A percentile compares a stretch with the other conserved stretches of the same genome.
Evolutionary conservation across 2,113 vertebrate species (phyloP).

Genomic region (Oostethus manadensis): DNA sequence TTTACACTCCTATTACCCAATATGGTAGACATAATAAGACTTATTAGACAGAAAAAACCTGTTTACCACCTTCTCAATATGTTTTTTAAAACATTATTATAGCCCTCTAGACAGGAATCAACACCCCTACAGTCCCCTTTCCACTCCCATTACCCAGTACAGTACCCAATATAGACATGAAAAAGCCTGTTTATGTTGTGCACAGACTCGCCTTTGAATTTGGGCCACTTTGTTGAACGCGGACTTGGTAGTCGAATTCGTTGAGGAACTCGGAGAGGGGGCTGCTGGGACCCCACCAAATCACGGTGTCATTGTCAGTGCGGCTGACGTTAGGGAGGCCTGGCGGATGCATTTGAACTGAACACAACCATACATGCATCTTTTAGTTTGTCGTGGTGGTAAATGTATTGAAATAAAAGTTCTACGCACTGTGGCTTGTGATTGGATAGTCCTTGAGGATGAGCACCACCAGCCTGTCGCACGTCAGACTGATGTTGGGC

Average conservation of each 20-base stretch:
- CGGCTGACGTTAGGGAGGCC: conserved; percentile 30
- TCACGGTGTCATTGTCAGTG: conserved; percentile 9
- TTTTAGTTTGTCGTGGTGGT: not conserved
- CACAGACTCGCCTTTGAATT: conserved; percentile 49
- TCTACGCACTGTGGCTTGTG: conserved; percentile 28
- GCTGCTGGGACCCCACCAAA: conserved; percentile 47
- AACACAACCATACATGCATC: not conserved
- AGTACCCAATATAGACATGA: no score
- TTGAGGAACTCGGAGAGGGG: accelerated
- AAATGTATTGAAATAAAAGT: not conserved
- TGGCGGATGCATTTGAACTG: conserved; percentile 68
- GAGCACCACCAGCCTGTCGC: conserved; percentile 19
- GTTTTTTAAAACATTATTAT: no score
- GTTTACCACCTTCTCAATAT: no score
- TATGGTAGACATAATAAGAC: no score
- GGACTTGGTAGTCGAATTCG: conserved; percentile 34
- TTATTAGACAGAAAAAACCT: no score
- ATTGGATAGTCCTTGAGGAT: not conserved
- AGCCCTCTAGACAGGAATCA: no score
- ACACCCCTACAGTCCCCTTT: no score
- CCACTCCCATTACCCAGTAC: no score
- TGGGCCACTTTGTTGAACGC: conserved; percentile 37
- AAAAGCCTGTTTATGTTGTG: no score
- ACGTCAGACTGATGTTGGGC: conserved; percentile 36
- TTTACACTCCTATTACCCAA: no score